These are phyloP conservation scores for Mormyrus hasselquistii DNA, from an alignment of 2,797 vertebrate genomes.

Conservation along the genomic window DNA sequence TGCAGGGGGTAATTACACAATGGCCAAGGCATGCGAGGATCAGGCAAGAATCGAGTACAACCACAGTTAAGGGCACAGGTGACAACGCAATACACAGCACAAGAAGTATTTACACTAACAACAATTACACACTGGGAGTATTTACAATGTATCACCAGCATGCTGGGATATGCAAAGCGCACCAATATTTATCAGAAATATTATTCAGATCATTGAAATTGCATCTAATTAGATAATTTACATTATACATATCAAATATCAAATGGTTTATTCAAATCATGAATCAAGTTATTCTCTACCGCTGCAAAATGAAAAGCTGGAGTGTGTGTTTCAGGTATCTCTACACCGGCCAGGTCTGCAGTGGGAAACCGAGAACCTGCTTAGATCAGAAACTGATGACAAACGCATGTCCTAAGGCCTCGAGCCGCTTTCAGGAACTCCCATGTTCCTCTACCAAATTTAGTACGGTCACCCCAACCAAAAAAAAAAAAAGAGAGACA, in stretches of 20 bases:
- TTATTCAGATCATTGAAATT: background rate
- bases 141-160: background rate
- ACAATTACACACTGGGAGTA: background rate
- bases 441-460: background rate
- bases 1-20: background rate
- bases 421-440: background rate
- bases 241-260: background rate
- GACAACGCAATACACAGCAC: background rate
- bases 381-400: background rate
- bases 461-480: background rate
- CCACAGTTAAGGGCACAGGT: background rate
- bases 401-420: background rate
- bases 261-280: background rate
- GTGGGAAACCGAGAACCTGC: background rate
- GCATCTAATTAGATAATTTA: background rate
- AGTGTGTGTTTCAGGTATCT: background rate
- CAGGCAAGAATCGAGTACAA: background rate
- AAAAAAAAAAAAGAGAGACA: conserved; percentile 26
- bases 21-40: background rate
- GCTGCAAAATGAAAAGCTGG: background rate
- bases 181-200: background rate
- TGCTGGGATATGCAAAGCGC: background rate
- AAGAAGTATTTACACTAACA: background rate
- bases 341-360: background rate
- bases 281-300: background rate